Conservation (phyloP, 2,888 invertebrate species). For the Lasioglossum calceatum region DNA sequence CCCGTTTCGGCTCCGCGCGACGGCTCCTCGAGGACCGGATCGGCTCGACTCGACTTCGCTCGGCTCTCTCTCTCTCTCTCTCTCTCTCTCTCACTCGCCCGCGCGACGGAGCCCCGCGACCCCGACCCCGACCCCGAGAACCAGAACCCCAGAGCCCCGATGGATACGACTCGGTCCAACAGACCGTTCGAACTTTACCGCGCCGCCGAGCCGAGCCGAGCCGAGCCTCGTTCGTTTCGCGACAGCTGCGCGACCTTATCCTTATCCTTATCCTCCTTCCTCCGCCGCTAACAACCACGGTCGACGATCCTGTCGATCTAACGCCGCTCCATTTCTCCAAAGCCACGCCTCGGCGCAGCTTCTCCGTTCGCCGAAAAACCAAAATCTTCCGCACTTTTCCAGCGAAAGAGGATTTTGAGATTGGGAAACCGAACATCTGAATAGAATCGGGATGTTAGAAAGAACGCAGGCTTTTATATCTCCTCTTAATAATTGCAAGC, state of each 20-base stretch:
- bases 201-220: slow-evolving; percentile 16
- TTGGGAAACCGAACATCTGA: neutral
- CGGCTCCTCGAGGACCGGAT: slow-evolving; percentile 18
- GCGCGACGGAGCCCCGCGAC: slow-evolving; percentile 28
- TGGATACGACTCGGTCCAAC: slow-evolving; percentile 45
- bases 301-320: neutral
- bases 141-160: neutral
- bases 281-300: slow-evolving; percentile 1
- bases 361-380: neutral
- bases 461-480: too few relatives aligned
- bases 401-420: neutral
- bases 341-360: neutral
- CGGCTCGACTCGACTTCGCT: neutral
- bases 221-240: slow-evolving; percentile 10
- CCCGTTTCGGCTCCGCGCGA: neutral
- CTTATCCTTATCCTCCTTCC: slow-evolving; percentile 11
- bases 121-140: slow-evolving; percentile 49
- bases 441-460: too few relatives aligned
- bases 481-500: too few relatives aligned
- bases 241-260: slow-evolving; percentile 50
- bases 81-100: too few relatives aligned
- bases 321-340: neutral
- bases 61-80: neutral
- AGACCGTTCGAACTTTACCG: slow-evolving; percentile 54
- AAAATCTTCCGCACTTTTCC: neutral